phyloP scores from a whole-genome alignment of 2,797 vertebrate genomes.

The Buceros bicornis region DNA sequence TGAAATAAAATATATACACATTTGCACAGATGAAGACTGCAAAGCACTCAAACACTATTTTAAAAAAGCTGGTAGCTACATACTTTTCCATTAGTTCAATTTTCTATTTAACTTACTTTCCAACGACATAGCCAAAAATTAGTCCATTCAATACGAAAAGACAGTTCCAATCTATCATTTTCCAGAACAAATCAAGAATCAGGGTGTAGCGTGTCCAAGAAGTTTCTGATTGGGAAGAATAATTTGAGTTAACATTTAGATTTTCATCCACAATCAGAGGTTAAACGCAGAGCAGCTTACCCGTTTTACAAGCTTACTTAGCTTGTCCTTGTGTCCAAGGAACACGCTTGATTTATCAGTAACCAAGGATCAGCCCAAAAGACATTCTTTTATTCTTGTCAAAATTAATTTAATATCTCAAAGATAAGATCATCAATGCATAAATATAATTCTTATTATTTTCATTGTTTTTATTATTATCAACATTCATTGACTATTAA shows the following conservation, averaged over 20 bases:
- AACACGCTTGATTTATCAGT: not conserved
- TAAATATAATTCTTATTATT: not conserved
- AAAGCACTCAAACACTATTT: not conserved
- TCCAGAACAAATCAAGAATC: not conserved
- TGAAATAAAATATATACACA: not conserved
- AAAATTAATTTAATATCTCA: slow-evolving; percentile 28
- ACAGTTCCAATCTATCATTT: not conserved
- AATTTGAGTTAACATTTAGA: not conserved
- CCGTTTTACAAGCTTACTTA: not conserved
- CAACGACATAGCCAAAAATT: not conserved
- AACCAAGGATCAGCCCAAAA: not conserved
- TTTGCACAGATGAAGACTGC: not conserved
- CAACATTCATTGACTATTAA: not conserved
- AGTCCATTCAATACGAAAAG: not conserved
- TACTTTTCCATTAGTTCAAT: not conserved
- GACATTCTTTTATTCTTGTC: not conserved
- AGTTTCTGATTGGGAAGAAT: not conserved
- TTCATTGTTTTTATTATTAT: not conserved
- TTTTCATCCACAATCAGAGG: not conserved
- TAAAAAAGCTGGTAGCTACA: not conserved
- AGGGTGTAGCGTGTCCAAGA: not conserved
- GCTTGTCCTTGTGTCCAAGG: not conserved
- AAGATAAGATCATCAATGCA: not conserved
- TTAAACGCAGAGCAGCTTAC: not conserved
- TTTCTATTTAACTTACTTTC: not conserved